A percentile compares a stretch with the other conserved stretches of the same genome.
Conservation (phyloP, 30 jellyfish, hydroid and myxozoan species). For the Turritopsis rubra region DNA sequence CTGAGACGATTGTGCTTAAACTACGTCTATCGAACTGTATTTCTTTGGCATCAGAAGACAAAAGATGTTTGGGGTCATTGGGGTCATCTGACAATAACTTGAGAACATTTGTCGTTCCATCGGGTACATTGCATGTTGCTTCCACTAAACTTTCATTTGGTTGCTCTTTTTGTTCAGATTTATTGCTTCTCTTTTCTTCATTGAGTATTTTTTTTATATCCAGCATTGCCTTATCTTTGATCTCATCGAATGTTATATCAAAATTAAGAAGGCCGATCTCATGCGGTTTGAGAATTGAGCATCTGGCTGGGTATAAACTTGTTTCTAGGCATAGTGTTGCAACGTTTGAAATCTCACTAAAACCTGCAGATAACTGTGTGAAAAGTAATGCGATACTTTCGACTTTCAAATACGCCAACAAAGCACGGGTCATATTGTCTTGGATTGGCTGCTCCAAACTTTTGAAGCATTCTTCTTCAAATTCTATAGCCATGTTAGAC, state of each 20-base stretch:
- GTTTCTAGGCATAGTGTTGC: conserved; percentile 88
- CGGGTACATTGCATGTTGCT: neutral
- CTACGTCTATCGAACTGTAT: neutral
- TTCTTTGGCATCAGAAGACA: neutral
- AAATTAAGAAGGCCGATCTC: conserved; percentile 43
- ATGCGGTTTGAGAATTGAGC: conserved; percentile 32
- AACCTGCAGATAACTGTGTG: conserved; percentile 59
- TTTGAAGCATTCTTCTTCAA: conserved; percentile 30
- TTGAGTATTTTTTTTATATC: conserved; percentile 33
- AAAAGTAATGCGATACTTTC: conserved; percentile 52
- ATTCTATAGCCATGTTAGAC: conserved; percentile 35
- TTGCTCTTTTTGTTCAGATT: conserved; percentile 5
- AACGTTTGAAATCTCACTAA: conserved; percentile 71
- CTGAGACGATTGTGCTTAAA: neutral
- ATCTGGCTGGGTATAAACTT: conserved; percentile 62
- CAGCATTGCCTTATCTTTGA: conserved; percentile 31
- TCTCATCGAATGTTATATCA: conserved; percentile 29
- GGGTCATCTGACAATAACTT: neutral
- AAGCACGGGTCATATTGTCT: conserved; percentile 29
- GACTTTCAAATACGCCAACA: conserved; percentile 36
- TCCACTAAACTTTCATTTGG: neutral
- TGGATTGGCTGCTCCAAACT: conserved; percentile 18
- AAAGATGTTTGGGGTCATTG: neutral
- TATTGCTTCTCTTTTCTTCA: neutral
- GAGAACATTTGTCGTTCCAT: neutral